Evolutionary conservation across 2,113 vertebrate genomes (phyloP), one percentile per base, ranked within the genome.

Genomic region (Aptenodytes forsteri): DNA sequence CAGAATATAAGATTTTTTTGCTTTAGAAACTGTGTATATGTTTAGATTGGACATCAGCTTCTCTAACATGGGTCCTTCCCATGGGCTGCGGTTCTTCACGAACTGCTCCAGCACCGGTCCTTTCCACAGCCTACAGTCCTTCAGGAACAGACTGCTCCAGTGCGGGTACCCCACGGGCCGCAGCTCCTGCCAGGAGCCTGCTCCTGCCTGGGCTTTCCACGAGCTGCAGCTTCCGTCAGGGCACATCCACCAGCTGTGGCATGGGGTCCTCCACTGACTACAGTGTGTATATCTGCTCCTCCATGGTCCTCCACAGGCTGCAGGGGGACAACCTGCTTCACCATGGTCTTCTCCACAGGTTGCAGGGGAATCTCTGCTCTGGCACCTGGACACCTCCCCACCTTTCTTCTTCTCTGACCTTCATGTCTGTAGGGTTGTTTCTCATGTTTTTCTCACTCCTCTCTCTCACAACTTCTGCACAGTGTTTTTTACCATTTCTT

Each of bases 91-190:
- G 47, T 83, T 83, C 46, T 67, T 70, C 29, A 38, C 1, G 6
- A 76, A 47, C 29, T 83, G 23, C 10, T 46, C 12, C 38, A 54
- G 54, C 4, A 3, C 55, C 13, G 4, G 7, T 47, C 9, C 2
- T 42, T 44, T 66, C 52, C 36, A 34, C 17, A 52, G 10, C 19
- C 14, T 47, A 16, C 18, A 18, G 26, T 61, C 54, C 14, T 76
- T 76, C 54, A 67, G 54, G 59, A 67, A 11, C 15, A 38, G 38
- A 38, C 52, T 66, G 10, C 16, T 40, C 15, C n/a, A 47, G 8
- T 1, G 2, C 6, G 6, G 36, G 11, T 55, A 34, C 14, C 26
- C 25, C 13, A 22, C 3, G 5, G 47, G 23, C 47, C 1, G 5
- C 34, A 65, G 40, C 25, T 71, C 19, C n/a, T 40, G 15, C 42